Base-by-base conservation (phyloP, 2,797 vertebrate species). In the Syncerus caffer region DNA sequence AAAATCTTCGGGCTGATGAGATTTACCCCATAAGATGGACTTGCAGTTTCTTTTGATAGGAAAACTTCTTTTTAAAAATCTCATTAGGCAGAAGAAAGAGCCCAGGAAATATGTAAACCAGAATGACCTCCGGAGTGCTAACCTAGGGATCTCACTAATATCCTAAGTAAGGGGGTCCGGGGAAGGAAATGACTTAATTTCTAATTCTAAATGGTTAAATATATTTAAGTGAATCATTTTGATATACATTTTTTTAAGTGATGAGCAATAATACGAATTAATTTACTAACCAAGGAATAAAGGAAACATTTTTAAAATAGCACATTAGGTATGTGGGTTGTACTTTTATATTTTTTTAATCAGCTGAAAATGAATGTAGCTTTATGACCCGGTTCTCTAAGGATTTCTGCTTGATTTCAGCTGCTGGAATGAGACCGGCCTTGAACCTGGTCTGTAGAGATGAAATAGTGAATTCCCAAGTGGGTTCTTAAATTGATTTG, bases 201-300 rank as follows among this genome's bases (percentile, higher is more conserved):
- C 84, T 58, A 83, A 95, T 89, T 47, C 38, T 25, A 84, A 86
- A 80, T 58, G 84, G 31, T 45, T 82, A 80, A 90, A 34, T 85
- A 34, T 95, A n/a, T 96, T 92, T 87, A 89, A 85, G 23, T 58
- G 85, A 83, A 82, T 76, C 29, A 51, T 60, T 74, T 29, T 92
- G 16, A 60, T 96, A 50, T 74, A 27, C 34, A 34, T 34, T 34
- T 42, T 42, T 4, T 27, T 74, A 78, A 45, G 27, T 14, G 45
- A 58, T 47, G 58, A 94, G 15, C 14, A 76, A 51, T 76, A 34
- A 11, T 60, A 55, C 47, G 27, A 91, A 80, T 86, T 4, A 76
- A 62, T 82, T 95, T 76, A 97, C 76, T 95, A 93, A 85, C 62
- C 45, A 93, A 89, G 15, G 53, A 96, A 94, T 94, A 93, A 96